These are phyloP conservation scores for Callyntrura guangdongensis DNA, from an alignment of 2,888 invertebrate genomes.

Conservation along the genomic window DNA sequence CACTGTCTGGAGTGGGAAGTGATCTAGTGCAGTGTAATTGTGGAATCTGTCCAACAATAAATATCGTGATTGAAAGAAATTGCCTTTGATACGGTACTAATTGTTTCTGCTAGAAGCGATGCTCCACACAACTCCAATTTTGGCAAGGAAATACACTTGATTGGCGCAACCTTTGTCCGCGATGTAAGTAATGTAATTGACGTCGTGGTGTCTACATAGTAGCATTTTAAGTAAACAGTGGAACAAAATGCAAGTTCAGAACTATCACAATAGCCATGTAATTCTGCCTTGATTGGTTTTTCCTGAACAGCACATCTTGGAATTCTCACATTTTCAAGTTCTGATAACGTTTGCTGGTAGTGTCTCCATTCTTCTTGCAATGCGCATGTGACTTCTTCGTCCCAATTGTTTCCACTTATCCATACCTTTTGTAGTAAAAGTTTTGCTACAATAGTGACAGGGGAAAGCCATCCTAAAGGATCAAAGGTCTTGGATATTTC, in stretches of 20 bases:
- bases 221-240: slow-evolving; percentile 25
- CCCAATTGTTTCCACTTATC: slow-evolving; percentile 56
- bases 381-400: slow-evolving; percentile 19
- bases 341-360: background rate
- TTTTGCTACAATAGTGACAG: slow-evolving; percentile 63
- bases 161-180: slow-evolving; percentile 82
- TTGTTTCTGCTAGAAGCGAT: slow-evolving; percentile 81
- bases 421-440: slow-evolving; percentile 70
- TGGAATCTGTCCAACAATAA: background rate
- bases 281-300: background rate
- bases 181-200: slow-evolving; percentile 73
- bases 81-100: slow-evolving; percentile 41
- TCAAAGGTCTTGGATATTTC: slow-evolving; percentile 63
- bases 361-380: slow-evolving; percentile 27
- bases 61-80: slow-evolving; percentile 46
- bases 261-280: slow-evolving; percentile 51
- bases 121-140: slow-evolving; percentile 85
- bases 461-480: slow-evolving; percentile 67
- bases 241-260: slow-evolving; percentile 28
- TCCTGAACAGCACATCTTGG: slow-evolving; percentile 29
- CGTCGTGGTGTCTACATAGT: background rate
- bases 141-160: slow-evolving; percentile 84
- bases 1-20: background rate
- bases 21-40: background rate
- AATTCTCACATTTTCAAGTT: background rate